phyloP scores from a whole-genome alignment of 2,113 vertebrate species.

The Anseranas semipalmata region DNA sequence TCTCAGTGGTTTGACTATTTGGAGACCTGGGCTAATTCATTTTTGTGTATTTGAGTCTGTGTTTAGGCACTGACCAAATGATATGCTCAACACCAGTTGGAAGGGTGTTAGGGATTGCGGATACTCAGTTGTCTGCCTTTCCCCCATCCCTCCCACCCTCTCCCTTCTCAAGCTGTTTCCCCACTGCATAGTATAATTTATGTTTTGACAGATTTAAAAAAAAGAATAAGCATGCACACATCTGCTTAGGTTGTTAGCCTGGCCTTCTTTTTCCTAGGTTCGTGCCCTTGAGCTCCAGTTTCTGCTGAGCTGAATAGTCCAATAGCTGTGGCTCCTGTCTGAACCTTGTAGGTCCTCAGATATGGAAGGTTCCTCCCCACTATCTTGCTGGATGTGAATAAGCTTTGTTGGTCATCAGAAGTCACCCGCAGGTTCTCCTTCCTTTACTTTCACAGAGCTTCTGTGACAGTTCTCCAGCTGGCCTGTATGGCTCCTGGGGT shows the following conservation, averaged over 20 bases:
- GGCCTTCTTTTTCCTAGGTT: background rate
- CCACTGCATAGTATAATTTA: background rate
- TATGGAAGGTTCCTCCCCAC: background rate
- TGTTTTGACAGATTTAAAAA: background rate
- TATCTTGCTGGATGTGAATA: background rate
- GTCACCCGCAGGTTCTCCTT: background rate
- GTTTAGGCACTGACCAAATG: background rate
- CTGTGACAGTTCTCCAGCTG: background rate
- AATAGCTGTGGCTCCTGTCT: background rate
- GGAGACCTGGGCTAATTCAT: background rate
- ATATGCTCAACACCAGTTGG: background rate
- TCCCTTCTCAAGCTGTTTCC: background rate
- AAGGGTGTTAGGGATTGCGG: background rate
- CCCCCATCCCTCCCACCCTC: no score
- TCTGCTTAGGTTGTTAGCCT: background rate
- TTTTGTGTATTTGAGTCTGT: background rate
- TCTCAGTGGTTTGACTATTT: background rate
- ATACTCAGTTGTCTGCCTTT: background rate
- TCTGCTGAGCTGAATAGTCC: background rate
- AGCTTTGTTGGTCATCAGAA: background rate
- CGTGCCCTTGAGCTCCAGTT: background rate
- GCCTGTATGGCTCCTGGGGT: background rate
- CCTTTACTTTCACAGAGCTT: background rate
- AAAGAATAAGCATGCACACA: background rate
- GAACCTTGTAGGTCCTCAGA: background rate